Evolutionary conservation across 2,797 vertebrate species (phyloP).

Genomic region (Clarias fuscus): DNA sequence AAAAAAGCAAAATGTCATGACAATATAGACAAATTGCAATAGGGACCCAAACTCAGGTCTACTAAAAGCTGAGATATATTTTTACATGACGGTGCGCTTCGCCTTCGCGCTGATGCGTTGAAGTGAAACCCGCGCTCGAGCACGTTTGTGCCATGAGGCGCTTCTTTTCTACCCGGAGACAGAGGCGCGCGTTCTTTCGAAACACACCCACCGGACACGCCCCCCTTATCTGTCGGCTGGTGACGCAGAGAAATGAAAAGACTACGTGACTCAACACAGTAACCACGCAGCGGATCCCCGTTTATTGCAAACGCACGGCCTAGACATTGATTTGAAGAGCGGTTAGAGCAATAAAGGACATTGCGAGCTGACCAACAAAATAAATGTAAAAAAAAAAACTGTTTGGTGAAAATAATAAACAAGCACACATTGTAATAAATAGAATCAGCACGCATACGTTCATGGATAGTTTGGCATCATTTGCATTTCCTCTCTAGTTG

Average conservation of each 20-base stretch:
- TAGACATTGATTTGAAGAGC: no score
- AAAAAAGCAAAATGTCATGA: neutral
- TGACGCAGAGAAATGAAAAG: constrained; percentile 42
- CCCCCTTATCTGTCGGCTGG: constrained; percentile 7
- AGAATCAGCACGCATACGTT: neutral
- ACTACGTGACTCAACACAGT: constrained; percentile 57
- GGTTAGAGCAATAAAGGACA: neutral
- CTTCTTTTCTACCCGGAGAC: constrained; percentile 48
- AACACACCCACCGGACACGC: constrained; percentile 38
- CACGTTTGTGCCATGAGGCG: neutral
- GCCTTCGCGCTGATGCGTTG: neutral
- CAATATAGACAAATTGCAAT: neutral
- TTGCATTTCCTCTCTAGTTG: constrained; percentile 52
- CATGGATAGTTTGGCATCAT: neutral
- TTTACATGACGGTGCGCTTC: neutral
- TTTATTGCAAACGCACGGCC: neutral
- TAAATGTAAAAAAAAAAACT: no score
- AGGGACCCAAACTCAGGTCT: neutral
- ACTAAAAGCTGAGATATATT: neutral
- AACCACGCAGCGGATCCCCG: constrained; percentile 38
- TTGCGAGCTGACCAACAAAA: neutral
- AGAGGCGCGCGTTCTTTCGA: constrained; percentile 11
- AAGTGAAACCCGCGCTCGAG: neutral
- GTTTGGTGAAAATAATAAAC: neutral
- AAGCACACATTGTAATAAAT: neutral